Base-by-base conservation (phyloP, 2,113 vertebrate species). In the Myrmecophaga tridactyla region DNA sequence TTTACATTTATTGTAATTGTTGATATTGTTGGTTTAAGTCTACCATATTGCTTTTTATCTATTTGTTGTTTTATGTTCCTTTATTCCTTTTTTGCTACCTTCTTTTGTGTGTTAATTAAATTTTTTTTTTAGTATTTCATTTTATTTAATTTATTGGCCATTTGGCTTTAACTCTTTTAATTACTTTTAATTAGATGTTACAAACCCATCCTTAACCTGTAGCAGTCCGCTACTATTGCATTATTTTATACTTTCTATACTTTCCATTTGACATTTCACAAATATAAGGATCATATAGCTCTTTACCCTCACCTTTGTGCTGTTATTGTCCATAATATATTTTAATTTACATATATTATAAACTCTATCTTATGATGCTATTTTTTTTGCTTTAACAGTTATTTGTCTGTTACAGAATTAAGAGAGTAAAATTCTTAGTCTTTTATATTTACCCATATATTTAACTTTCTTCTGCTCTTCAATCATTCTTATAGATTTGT, bases 351-450 rank as follows among this genome's bases (percentile, higher is more conserved):
- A n/a, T 51, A 25, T 15, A 23, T 31, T 53, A 80, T 29, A 58
- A 81, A 41, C 46, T 6, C 39, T 58, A 39, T 36, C 12, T 81
- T 27, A 36, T 2, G 25, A 53, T 89, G 36, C 17, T 65, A 58
- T 25, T 85, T 77, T 89, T 95, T 89, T 69, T 76, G 72, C 23
- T 88, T 63, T 41, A 92, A 88, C 4, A 43, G 36, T 72, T 85
- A 48, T 70, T 95, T 85, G 12, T 83, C 65, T 82, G 11, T 53
- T 83, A 67, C 23, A 20, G 31, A 82, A 82, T 34, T 84, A 65
- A 60, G 72, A 58, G 27, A 31, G 4, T 39, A 72, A 56, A 56
- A 34, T 4, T 4, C 14, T 62, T 48, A 48, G 14, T 73, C 75
- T 70, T 89, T 63, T 21, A n/a, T 58, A 85, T 80, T 62, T 78